phyloP scores from a whole-genome alignment of 2,888 invertebrate species.

The Apotomis capreana region DNA sequence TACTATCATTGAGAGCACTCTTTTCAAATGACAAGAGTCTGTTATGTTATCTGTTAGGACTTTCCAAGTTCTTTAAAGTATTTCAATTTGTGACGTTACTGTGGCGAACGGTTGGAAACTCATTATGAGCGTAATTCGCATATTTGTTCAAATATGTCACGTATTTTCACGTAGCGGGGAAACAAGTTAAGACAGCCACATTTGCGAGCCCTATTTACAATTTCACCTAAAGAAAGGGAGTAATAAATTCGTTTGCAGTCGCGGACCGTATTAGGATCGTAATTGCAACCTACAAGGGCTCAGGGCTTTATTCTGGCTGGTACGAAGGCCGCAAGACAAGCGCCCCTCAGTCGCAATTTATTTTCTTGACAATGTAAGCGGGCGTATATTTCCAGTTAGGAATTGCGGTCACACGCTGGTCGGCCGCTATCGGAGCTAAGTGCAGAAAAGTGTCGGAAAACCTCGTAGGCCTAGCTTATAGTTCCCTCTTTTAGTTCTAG shows the following conservation, averaged over 20 bases:
- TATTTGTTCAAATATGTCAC: slow-evolving; percentile 21
- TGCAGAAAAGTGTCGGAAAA: slow-evolving; percentile 67
- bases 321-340: slow-evolving; percentile 42
- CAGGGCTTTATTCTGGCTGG: slow-evolving; percentile 56
- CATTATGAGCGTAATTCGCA: slow-evolving; percentile 7
- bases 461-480: slow-evolving; percentile 59
- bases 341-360: slow-evolving; percentile 52
- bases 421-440: slow-evolving; percentile 57
- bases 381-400: slow-evolving; percentile 62
- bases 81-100: neutral
- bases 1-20: slow-evolving; percentile 17
- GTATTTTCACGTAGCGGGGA: slow-evolving; percentile 10
- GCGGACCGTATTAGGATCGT: slow-evolving; percentile 56
- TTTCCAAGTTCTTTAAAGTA: slow-evolving; percentile 1
- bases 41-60: neutral
- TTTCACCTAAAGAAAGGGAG: slow-evolving; percentile 48
- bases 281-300: slow-evolving; percentile 63
- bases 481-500: slow-evolving; percentile 56
- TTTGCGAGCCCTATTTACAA: slow-evolving; percentile 33
- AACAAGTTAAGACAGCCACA: slow-evolving; percentile 29
- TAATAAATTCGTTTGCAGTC: slow-evolving; percentile 61
- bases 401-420: slow-evolving; percentile 69
- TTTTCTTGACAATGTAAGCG: slow-evolving; percentile 66
- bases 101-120: neutral
- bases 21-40: slow-evolving; percentile 5